Percentiles rank a stretch among this genome's conserved stretches.
phyloP scores from a whole-genome alignment of 2,797 vertebrate species.

The Simalia tracyae region DNA sequence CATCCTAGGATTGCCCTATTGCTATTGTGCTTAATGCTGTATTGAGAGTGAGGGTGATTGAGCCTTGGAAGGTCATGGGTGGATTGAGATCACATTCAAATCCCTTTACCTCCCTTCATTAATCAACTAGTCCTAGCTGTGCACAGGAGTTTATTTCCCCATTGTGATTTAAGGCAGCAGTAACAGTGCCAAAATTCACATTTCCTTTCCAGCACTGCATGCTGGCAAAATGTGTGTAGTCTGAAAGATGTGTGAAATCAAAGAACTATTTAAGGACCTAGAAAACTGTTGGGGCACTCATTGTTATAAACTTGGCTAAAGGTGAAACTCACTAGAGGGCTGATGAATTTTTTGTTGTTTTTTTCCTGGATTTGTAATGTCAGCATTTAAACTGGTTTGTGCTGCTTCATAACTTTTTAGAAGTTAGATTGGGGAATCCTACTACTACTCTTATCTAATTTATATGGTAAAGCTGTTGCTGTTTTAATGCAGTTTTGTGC shows the following conservation, averaged over 20 bases:
- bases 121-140: neutral
- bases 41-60: neutral
- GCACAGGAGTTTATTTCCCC: neutral
- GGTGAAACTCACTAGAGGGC: neutral
- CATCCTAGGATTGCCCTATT: neutral
- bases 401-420: constrained; percentile 38
- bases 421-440: constrained; percentile 20
- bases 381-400: constrained; percentile 22
- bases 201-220: neutral
- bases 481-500: constrained; percentile 26
- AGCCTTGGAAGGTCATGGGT: neutral
- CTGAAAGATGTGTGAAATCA: constrained; percentile 16
- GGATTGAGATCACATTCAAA: neutral
- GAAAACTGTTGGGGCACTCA: constrained; percentile 11
- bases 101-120: neutral
- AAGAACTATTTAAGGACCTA: constrained; percentile 16
- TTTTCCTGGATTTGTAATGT: constrained; percentile 20
- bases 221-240: neutral
- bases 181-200: neutral
- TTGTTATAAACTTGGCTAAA: constrained; percentile 15
- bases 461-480: constrained; percentile 26
- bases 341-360: neutral
- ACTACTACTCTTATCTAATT: constrained; percentile 40
- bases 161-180: neutral
- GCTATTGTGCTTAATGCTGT: neutral